Percentiles rank a stretch among this genome's conserved stretches.
phyloP scores from a whole-genome alignment of 2,888 invertebrate species.

The Diplazon laetatorius region DNA sequence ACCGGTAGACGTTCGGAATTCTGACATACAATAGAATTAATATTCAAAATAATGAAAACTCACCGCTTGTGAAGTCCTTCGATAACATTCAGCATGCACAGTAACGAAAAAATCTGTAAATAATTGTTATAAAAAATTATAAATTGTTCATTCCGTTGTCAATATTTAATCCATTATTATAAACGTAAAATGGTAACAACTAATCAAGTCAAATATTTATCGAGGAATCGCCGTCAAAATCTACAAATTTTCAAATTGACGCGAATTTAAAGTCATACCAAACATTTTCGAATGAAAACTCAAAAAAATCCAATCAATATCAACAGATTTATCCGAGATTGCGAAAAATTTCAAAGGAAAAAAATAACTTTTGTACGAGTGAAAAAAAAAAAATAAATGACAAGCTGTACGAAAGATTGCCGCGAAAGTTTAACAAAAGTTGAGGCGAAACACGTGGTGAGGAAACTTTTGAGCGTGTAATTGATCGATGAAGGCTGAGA shows the following conservation, averaged over 20 bases:
- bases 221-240: no score
- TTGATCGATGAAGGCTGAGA: slow-evolving; percentile 41
- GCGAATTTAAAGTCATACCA: no score
- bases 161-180: no score
- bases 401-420: neutral
- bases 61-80: slow-evolving; percentile 43
- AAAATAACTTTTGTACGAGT: neutral
- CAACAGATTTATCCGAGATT: no score
- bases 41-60: slow-evolving; percentile 18
- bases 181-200: no score
- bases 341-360: neutral
- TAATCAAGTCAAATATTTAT: no score
- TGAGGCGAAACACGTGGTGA: neutral
- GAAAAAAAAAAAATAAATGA: neutral
- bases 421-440: neutral
- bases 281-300: no score
- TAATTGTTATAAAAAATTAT: neutral
- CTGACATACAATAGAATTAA: no score
- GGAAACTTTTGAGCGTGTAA: slow-evolving; percentile 18
- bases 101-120: slow-evolving; percentile 40
- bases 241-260: no score
- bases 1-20: no score
- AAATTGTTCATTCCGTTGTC: no score
- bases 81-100: slow-evolving; percentile 25
- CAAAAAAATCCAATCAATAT: no score